Conservation (phyloP, 2,797 vertebrate species). For the Peromyscus melanophrys region DNA sequence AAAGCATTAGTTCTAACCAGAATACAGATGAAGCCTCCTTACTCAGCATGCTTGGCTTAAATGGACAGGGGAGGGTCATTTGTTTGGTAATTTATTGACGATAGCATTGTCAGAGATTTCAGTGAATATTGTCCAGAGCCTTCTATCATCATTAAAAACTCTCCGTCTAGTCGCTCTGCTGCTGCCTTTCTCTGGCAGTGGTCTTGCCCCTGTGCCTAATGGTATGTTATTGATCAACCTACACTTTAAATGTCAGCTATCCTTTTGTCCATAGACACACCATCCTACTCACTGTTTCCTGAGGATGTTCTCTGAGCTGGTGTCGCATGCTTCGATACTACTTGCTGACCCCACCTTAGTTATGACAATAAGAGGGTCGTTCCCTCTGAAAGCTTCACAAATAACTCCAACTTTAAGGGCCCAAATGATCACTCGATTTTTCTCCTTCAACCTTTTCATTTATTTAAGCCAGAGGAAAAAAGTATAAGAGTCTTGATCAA, state of each 20-base stretch:
- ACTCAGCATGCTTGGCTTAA: neutral
- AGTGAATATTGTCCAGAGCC: neutral
- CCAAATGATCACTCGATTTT: neutral
- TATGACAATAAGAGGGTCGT: neutral
- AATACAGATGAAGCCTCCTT: neutral
- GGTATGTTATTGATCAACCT: neutral
- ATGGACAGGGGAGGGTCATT: neutral
- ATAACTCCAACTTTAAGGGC: neutral
- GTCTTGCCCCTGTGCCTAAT: neutral
- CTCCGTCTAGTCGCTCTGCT: neutral
- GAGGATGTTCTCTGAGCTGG: neutral
- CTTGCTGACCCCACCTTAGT: neutral
- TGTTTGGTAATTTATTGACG: neutral
- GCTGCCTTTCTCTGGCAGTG: neutral
- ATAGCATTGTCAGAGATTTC: neutral
- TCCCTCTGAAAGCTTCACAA: neutral
- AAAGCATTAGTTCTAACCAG: neutral
- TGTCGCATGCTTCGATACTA: neutral
- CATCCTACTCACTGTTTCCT: neutral
- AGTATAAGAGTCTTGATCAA: neutral
- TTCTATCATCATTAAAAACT: neutral
- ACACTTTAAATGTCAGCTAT: neutral
- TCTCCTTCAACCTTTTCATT: neutral
- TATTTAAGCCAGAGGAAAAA: neutral
- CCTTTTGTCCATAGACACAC: neutral